A percentile compares a stretch with the other conserved stretches of the same genome.
phyloP scores from a whole-genome alignment of 2,797 vertebrate genomes.

The Scyliorhinus canicula region DNA sequence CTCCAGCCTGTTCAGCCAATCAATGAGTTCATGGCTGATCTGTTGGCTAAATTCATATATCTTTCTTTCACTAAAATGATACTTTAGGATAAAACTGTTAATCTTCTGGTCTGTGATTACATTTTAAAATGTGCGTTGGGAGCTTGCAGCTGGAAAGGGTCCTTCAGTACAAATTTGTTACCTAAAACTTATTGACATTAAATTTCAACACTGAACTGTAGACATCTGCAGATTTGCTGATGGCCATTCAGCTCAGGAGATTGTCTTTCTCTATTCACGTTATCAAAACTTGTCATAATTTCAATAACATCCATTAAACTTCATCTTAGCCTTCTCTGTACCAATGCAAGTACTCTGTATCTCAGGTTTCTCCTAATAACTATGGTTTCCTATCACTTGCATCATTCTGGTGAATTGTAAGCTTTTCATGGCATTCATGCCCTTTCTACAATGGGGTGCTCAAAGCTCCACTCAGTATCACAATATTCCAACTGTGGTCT shows the following conservation, averaged over 20 bases:
- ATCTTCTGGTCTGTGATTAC: not conserved
- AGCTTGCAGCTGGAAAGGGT: not conserved
- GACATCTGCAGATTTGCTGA: not conserved
- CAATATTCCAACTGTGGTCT: not conserved
- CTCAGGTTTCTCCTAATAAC: not conserved
- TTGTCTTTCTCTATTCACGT: not conserved
- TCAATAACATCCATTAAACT: not conserved
- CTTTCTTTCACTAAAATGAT: too few species aligned
- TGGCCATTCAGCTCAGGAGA: not conserved
- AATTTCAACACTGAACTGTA: not conserved
- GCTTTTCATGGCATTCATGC: not conserved
- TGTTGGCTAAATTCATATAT: too few species aligned
- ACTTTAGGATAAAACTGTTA: not conserved
- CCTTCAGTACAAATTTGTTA: not conserved
- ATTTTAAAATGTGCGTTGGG: not conserved
- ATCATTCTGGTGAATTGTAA: not conserved
- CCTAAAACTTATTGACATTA: not conserved
- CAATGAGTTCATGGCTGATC: too few species aligned
- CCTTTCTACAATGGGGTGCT: not conserved
- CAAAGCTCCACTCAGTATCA: not conserved
- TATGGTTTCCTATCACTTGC: not conserved
- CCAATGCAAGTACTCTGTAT: too few species aligned
- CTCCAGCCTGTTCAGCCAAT: too few species aligned
- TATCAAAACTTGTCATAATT: conserved; percentile 4
- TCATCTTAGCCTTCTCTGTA: not conserved